phyloP scores from a whole-genome alignment of 2,113 vertebrate species.

The Oophaga pumilio region DNA sequence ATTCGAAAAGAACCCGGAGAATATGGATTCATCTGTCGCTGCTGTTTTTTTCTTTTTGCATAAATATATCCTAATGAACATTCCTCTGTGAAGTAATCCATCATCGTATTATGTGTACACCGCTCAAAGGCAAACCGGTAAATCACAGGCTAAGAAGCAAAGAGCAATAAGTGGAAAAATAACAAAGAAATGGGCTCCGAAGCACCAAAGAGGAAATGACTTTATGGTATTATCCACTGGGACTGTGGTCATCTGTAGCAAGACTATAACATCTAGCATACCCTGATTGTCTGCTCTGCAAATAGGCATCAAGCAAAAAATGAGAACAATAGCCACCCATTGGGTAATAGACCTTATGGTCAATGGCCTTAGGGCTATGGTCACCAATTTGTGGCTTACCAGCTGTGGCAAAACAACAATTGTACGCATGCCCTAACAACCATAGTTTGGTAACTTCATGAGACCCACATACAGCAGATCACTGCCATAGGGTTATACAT shows the following conservation, averaged over 20 bases:
- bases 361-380: no score
- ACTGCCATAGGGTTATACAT: background rate
- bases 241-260: background rate
- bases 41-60: background rate
- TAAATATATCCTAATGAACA: slow-evolving; percentile 9
- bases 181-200: background rate
- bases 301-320: no score
- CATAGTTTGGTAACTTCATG: background rate
- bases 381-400: no score
- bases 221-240: no score
- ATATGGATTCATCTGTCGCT: background rate
- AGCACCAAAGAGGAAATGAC: background rate
- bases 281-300: no score
- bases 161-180: background rate
- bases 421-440: no score
- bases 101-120: background rate
- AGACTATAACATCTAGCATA: no score
- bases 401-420: no score
- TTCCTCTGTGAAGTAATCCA: background rate
- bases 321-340: no score
- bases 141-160: slow-evolving; percentile 2
- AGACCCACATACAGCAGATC: background rate
- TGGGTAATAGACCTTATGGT: no score
- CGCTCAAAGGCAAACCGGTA: background rate
- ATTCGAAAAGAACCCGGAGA: background rate